phyloP scores from a whole-genome alignment of 1,140 invertebrate genomes.

The Diprion similis region DNA sequence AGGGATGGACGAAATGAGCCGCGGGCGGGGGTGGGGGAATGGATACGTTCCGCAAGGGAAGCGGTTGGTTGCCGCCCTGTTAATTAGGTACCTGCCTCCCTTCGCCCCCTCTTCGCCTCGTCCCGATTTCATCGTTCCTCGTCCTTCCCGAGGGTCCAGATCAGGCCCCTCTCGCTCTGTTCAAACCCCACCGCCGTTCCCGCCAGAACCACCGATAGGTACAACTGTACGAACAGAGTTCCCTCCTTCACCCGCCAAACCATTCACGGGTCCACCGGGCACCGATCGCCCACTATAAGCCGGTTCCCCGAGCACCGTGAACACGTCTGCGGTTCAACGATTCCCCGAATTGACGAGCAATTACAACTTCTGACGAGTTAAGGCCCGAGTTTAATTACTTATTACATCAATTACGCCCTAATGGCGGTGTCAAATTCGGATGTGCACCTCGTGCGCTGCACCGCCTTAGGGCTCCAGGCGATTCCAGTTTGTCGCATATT shows the following conservation, averaged over 20 bases:
- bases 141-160: not conserved
- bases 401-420: too few relatives aligned
- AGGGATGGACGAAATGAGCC: not conserved
- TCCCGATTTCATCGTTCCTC: slow-evolving; percentile 10
- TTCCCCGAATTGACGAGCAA: too few relatives aligned
- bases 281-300: too few relatives aligned
- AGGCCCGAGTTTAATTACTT: too few relatives aligned
- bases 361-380: too few relatives aligned
- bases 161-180: slow-evolving; percentile 17
- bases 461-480: too few relatives aligned
- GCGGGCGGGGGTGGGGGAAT: not conserved
- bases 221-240: not conserved
- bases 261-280: too few relatives aligned
- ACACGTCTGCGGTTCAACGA: too few relatives aligned
- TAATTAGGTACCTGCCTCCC: slow-evolving; percentile 8
- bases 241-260: too few relatives aligned
- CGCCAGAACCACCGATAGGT: slow-evolving; percentile 2
- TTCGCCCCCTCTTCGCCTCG: slow-evolving; percentile 9
- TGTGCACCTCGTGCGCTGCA: too few relatives aligned
- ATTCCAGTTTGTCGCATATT: too few relatives aligned
- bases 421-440: too few relatives aligned
- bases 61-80: slow-evolving; percentile 1
- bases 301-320: not conserved
- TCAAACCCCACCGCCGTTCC: not conserved
- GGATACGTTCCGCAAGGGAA: not conserved